These are phyloP conservation scores for Tapera naevia DNA, from an alignment of 2,797 vertebrate species.

Conservation along the genomic window DNA sequence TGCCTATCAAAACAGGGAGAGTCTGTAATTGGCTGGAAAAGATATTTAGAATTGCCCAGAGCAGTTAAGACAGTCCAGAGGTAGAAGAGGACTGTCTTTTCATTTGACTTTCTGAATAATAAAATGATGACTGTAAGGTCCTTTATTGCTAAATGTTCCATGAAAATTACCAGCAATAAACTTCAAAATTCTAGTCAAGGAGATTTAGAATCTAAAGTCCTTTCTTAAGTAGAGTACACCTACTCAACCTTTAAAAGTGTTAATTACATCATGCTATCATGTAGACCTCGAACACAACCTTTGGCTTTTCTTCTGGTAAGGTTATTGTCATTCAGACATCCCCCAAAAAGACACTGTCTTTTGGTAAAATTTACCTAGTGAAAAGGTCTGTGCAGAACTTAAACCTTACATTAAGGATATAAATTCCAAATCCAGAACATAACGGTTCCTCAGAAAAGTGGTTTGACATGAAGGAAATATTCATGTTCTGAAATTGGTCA, in stretches of 20 bases:
- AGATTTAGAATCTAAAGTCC: not conserved
- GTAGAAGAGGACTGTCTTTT: not conserved
- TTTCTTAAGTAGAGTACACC: not conserved
- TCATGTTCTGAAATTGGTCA: not conserved
- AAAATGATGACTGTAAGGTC: not conserved
- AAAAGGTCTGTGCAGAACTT: constrained; percentile 29
- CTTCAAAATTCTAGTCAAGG: not conserved
- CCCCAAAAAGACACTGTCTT: not conserved
- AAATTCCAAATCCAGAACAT: not conserved
- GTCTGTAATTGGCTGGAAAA: not conserved
- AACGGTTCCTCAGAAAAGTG: not conserved
- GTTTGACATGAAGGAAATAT: not conserved
- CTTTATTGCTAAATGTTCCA: constrained; percentile 28
- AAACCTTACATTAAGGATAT: not conserved
- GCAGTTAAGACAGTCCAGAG: not conserved
- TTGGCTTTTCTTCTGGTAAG: constrained; percentile 7
- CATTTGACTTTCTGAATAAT: not conserved
- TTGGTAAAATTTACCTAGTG: not conserved
- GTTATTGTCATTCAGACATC: not conserved
- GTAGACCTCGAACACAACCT: not conserved
- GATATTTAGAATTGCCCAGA: not conserved
- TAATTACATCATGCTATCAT: not conserved
- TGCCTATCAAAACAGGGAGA: not conserved
- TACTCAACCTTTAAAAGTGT: not conserved
- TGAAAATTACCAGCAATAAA: constrained; percentile 16